A percentile compares a stretch with the other conserved stretches of the same genome.
phyloP scores from a whole-genome alignment of 1,140 invertebrate genomes.

The Apis laboriosa region DNA sequence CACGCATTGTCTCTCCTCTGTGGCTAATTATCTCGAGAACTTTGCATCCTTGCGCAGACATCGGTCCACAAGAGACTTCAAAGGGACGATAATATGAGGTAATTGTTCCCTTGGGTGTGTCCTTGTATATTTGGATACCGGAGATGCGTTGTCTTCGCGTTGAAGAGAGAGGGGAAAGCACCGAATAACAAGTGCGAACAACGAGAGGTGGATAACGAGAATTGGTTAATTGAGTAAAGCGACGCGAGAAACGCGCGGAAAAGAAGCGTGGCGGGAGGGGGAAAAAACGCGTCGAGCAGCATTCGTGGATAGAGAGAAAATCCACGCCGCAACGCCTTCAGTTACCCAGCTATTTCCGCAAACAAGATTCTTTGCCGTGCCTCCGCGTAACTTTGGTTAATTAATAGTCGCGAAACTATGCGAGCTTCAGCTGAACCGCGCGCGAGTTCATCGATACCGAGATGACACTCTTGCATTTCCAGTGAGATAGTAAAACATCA shows the following conservation, averaged over 20 bases:
- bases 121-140: neutral
- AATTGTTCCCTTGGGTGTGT: neutral
- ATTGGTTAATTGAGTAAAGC: slow-evolving; percentile 32
- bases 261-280: neutral
- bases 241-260: neutral
- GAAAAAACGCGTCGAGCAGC: neutral
- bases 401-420: slow-evolving; percentile 66
- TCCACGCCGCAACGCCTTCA: neutral
- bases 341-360: slow-evolving; percentile 45
- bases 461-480: too few relatives aligned
- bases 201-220: neutral
- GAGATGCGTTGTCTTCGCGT: too few relatives aligned
- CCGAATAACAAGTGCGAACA: neutral
- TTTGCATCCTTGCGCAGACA: too few relatives aligned
- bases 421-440: slow-evolving; percentile 1
- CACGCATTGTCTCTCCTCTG: too few relatives aligned
- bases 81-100: neutral
- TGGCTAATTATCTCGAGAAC: slow-evolving; percentile 5
- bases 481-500: too few relatives aligned
- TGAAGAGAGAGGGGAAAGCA: too few relatives aligned
- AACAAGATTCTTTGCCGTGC: slow-evolving; percentile 46
- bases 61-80: neutral
- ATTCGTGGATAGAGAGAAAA: neutral
- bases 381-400: slow-evolving; percentile 57
- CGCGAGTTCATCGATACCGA: neutral